phyloP scores from a whole-genome alignment of 2,888 invertebrate genomes.

The Metopia argyrocephala region DNA sequence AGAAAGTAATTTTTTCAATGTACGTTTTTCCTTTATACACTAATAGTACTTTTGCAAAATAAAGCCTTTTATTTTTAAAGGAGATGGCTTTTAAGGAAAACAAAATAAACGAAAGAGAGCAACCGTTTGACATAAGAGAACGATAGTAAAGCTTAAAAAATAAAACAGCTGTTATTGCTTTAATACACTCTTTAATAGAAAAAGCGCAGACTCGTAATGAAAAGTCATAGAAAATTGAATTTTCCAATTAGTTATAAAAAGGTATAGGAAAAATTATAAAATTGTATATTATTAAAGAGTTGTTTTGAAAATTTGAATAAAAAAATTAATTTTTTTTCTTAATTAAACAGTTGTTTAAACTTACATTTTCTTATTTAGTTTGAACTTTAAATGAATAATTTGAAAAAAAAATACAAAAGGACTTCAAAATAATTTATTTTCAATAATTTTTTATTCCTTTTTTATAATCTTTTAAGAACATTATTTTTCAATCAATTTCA shows the following conservation, averaged over 20 bases:
- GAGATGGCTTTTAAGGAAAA: neutral
- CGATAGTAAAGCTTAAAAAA: constrained; percentile 24
- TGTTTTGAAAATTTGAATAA: neutral
- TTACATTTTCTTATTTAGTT: no score
- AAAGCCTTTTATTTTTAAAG: neutral
- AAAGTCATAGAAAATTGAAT: constrained; percentile 62
- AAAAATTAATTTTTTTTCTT: neutral
- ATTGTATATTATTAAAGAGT: neutral
- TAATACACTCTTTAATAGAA: constrained; percentile 5
- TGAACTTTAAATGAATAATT: no score
- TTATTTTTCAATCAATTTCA: constrained; percentile 7
- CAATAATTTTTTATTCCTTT: neutral
- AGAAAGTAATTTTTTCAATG: neutral
- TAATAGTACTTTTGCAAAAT: constrained; percentile 23
- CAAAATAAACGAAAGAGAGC: neutral
- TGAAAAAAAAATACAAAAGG: no score
- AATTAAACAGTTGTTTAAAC: neutral
- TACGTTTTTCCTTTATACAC: neutral
- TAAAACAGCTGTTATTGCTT: constrained; percentile 20
- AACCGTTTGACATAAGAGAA: neutral
- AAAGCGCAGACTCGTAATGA: constrained; percentile 53
- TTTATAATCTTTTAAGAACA: neutral
- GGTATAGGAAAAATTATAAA: constrained; percentile 36
- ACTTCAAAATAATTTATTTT: no score
- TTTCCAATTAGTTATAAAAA: constrained; percentile 55